phyloP scores from a whole-genome alignment of 1,140 invertebrate genomes.

The Hyposmocoma kahamanoa region DNA sequence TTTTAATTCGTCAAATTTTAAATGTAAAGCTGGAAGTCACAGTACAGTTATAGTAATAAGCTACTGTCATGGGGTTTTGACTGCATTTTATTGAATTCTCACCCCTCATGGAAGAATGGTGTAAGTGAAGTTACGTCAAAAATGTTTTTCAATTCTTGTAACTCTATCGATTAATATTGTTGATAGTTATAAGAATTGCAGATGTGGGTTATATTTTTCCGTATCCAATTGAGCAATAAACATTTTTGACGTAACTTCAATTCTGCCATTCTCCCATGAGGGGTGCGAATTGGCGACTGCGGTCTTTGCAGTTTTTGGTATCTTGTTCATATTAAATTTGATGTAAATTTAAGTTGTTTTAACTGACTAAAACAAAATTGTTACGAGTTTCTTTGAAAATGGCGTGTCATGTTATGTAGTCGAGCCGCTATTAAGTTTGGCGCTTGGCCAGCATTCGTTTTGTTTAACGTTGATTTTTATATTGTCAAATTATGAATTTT shows the following conservation, averaged over 20 bases:
- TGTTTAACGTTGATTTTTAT: not conserved
- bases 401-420: slow-evolving; percentile 17
- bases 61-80: too few species aligned
- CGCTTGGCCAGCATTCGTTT: slow-evolving; percentile 41
- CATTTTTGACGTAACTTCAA: not conserved
- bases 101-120: too few species aligned
- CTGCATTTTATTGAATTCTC: too few species aligned
- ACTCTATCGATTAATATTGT: too few species aligned
- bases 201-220: too few species aligned
- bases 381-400: not conserved
- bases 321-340: not conserved
- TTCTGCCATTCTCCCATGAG: not conserved
- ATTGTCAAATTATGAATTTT: not conserved
- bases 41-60: too few species aligned
- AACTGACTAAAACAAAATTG: not conserved
- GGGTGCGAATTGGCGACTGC: too few species aligned
- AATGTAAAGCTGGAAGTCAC: too few species aligned
- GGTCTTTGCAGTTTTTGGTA: not conserved
- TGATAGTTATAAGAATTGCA: not conserved
- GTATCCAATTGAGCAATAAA: not conserved
- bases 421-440: slow-evolving; percentile 60
- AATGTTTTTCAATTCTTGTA: too few species aligned
- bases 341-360: not conserved
- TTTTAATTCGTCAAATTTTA: too few species aligned
- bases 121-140: too few species aligned